Evolutionary conservation across 2,113 vertebrate species (phyloP).

Genomic region (Tachysurus fulvidraco): DNA sequence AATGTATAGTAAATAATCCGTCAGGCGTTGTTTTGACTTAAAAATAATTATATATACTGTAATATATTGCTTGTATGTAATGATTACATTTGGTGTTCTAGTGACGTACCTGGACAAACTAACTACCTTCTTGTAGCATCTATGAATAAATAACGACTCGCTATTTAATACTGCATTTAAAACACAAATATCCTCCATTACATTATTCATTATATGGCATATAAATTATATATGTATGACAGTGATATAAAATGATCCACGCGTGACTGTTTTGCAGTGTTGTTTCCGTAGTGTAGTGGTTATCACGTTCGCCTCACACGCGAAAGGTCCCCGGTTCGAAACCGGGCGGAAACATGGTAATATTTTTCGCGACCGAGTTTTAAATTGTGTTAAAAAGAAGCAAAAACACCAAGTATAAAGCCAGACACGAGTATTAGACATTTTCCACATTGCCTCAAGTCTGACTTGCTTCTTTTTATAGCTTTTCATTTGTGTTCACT

Average conservation of each 20-base stretch:
- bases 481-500: not conserved
- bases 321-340: conserved; percentile 72
- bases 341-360: conserved; percentile 67
- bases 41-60: no score
- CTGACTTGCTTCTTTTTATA: not conserved
- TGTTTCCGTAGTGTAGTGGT: conserved; percentile 74
- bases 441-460: not conserved
- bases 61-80: no score
- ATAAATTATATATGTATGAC: no score
- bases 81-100: not conserved
- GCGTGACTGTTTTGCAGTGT: no score
- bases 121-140: not conserved
- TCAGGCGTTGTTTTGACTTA: not conserved
- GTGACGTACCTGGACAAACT: not conserved
- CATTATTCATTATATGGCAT: not conserved
- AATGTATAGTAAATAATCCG: not conserved
- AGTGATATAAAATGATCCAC: no score
- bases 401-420: not conserved
- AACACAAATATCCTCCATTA: not conserved
- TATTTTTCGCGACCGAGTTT: not conserved
- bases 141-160: not conserved
- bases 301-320: conserved; percentile 66
- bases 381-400: no score
- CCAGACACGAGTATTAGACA: not conserved
- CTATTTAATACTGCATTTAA: not conserved